A percentile compares a stretch with the other conserved stretches of the same genome.
phyloP scores from a whole-genome alignment of 2,888 invertebrate genomes.

The Epistrophe grossulariae region DNA sequence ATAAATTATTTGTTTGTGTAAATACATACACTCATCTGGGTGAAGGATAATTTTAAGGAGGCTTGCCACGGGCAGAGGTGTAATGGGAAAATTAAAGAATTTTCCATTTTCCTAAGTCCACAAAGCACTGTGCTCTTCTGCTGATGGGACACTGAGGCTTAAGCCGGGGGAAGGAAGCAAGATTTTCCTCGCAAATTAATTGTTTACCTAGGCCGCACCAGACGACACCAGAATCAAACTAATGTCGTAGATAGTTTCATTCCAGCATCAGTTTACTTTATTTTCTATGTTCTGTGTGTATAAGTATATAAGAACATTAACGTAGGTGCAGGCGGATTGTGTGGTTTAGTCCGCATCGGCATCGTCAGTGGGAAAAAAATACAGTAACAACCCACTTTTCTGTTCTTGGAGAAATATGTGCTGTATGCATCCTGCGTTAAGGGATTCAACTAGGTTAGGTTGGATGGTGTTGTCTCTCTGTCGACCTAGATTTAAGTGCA shows the following conservation, averaged over 20 bases:
- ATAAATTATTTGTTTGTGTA: slow-evolving; percentile 68
- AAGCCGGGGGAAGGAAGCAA: slow-evolving; percentile 11
- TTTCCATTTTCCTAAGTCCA: slow-evolving; percentile 63
- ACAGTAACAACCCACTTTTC: slow-evolving; percentile 44
- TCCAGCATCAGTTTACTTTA: slow-evolving; percentile 15
- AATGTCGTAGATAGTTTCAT: slow-evolving; percentile 31
- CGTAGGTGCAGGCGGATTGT: slow-evolving; percentile 17
- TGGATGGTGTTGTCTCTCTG: slow-evolving; percentile 10
- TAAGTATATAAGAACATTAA: slow-evolving; percentile 1
- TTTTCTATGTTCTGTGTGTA: not conserved
- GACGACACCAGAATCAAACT: slow-evolving; percentile 50
- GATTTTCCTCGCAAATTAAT: slow-evolving; percentile 62
- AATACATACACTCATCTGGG: slow-evolving; percentile 45
- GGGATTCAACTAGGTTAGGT: slow-evolving; percentile 1
- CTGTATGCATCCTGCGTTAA: slow-evolving; percentile 29
- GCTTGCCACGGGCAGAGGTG: slow-evolving; percentile 39
- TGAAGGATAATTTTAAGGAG: slow-evolving; percentile 49
- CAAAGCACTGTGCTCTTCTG: slow-evolving; percentile 24
- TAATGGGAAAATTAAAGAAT: slow-evolving; percentile 68
- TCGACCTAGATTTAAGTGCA: slow-evolving; percentile 48
- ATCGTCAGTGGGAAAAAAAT: slow-evolving; percentile 18
- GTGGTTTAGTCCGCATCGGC: slow-evolving; percentile 23
- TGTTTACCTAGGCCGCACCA: slow-evolving; percentile 58
- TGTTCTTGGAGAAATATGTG: slow-evolving; percentile 24
- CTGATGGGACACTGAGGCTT: not conserved